These are phyloP conservation scores for Centrocercus urophasianus DNA, from an alignment of 2,113 vertebrate species.

Conservation along the genomic window DNA sequence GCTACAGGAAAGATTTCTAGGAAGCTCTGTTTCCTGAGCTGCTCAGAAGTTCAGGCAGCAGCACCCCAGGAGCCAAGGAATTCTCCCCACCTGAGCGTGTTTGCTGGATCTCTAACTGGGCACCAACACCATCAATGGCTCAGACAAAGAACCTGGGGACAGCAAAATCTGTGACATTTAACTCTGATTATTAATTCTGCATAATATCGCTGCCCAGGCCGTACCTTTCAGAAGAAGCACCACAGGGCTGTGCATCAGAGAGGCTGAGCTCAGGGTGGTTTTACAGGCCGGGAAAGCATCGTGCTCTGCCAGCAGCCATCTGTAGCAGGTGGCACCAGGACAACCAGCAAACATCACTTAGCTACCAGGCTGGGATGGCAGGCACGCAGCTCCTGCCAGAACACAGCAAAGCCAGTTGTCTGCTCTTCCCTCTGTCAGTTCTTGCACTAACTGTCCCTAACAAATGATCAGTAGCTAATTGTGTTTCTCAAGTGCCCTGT, in stretches of 20 bases:
- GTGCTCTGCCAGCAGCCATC: background rate
- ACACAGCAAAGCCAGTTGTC: background rate
- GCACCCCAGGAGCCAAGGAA: background rate
- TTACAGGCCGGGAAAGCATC: background rate
- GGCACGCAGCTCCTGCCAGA: background rate
- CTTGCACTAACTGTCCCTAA: background rate
- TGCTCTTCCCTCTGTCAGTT: background rate
- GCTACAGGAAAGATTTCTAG: background rate
- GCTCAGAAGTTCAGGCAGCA: background rate
- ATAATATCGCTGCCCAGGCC: too few species aligned
- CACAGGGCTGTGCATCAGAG: background rate
- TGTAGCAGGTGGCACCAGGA: background rate
- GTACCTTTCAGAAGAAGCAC: background rate
- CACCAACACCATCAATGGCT: background rate
- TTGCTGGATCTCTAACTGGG: background rate
- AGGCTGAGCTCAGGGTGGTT: background rate
- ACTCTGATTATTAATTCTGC: background rate
- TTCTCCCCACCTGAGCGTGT: rapidly evolving
- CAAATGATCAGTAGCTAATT: background rate
- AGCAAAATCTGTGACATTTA: background rate
- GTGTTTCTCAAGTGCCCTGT: background rate
- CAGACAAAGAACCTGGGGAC: background rate
- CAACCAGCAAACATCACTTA: background rate
- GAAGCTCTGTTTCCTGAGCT: background rate
- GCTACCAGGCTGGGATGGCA: background rate